Base-by-base conservation (phyloP, 2,888 invertebrate species). In the Orthonevra nobilis region DNA sequence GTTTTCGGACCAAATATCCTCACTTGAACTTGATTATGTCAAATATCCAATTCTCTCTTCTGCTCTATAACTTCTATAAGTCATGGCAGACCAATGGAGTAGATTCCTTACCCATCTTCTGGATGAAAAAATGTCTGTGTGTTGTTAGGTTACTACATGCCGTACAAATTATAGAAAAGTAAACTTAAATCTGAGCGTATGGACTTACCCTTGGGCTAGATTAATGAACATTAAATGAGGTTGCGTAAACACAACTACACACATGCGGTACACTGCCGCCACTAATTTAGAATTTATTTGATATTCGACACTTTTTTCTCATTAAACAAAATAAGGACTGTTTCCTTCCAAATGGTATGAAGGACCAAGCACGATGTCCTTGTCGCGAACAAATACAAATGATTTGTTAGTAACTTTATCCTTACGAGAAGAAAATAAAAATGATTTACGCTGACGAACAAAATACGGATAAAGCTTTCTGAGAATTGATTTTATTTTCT, bases 191-290 rank as follows among this genome's bases (percentile, higher is more conserved):
- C 28, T 36, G 36, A 28, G 48, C 36, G 17, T 44, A 44, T 42
- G 17, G 34, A 73, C 73, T 73, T 73, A 73, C 73, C 73, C 73
- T 73, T 73, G 66, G 58, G 36, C 73, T 66, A 44, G 34, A 52
- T 73, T 58, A 32, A 64, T 14, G 32, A 30, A 58, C 58, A 7
- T 20, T 10, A 40, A 63, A 40, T 66, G 58, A 42, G 66, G 73
- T 66, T 46, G 73, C 58, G 15, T 52, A 50, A 73, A 52, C 36
- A 58, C 36, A 66, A 48, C 40, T 50, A 50, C 48, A 64, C 56
- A 36, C 42, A 52, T 12, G 48, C 7, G 32, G 3, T 46, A 48
- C 36, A 63, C 23, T 40, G 60, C 32, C 40, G 26, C 15, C 36
- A 63, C 19, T 46, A 32, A 10, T 54, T 12, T 20, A 23, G 5